Evolutionary conservation across 2,888 invertebrate genomes (phyloP).

Genomic region (Xylota sylvarum): DNA sequence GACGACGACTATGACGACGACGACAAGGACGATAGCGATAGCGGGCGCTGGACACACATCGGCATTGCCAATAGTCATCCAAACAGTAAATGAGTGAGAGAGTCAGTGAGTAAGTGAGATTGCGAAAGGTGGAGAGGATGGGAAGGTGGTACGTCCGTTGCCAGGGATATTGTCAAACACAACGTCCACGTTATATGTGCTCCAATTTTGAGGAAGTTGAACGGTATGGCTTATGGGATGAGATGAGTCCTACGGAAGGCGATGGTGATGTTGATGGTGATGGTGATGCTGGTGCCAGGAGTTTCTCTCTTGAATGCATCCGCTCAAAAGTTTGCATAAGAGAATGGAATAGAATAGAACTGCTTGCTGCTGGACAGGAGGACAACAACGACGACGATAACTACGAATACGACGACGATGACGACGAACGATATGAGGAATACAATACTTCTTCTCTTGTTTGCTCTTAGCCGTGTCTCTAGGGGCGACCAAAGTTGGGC

Average conservation of each 20-base stretch:
- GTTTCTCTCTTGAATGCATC: constrained; percentile 74
- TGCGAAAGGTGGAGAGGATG: constrained; percentile 12
- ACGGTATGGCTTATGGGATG: constrained; percentile 58
- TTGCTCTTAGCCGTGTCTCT: constrained; percentile 48
- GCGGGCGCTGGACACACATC: constrained; percentile 52
- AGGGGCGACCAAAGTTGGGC: constrained; percentile 19
- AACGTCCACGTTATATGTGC: constrained; percentile 55
- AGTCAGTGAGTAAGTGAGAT: constrained; percentile 51
- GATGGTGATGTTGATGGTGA: constrained; percentile 48
- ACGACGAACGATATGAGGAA: constrained; percentile 56
- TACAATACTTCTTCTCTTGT: constrained; percentile 61
- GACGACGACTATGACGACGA: constrained; percentile 8
- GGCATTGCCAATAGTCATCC: constrained; percentile 62
- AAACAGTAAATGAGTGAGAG: constrained; percentile 71
- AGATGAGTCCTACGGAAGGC: constrained; percentile 60
- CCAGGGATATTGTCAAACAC: constrained; percentile 73
- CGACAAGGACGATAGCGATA: constrained; percentile 24
- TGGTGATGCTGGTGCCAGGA: constrained; percentile 72
- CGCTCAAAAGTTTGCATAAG: constrained; percentile 71
- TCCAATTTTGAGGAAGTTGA: constrained; percentile 69
- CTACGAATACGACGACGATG: constrained; percentile 33
- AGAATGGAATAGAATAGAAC: constrained; percentile 58
- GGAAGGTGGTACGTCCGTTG: constrained; percentile 51
- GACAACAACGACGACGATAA: constrained; percentile 44
- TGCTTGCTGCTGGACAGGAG: constrained; percentile 61